Evolutionary conservation across 1,140 invertebrate genomes (phyloP).

Genomic region (Cotesia chilonis): DNA sequence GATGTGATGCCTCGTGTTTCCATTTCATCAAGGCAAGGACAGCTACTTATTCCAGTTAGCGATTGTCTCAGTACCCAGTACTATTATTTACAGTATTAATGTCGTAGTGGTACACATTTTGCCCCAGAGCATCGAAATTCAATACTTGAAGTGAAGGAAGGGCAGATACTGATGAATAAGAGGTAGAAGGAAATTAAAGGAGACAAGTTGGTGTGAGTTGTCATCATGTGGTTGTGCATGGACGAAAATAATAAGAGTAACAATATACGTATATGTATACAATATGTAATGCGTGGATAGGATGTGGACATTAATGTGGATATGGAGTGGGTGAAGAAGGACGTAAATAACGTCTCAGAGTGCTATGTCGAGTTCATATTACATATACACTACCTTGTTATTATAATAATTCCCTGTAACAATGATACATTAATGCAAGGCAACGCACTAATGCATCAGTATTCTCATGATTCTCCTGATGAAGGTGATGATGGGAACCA

Average conservation of each 20-base stretch:
- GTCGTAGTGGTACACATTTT: conserved; percentile 6
- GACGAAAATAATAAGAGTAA: too few species aligned
- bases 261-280: too few species aligned
- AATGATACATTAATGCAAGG: too few species aligned
- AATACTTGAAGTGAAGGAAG: conserved; percentile 42
- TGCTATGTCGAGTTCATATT: too few species aligned
- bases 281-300: too few species aligned
- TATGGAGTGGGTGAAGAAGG: not conserved
- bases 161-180: conserved; percentile 39
- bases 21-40: not conserved
- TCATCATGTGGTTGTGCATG: not conserved
- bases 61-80: conserved; percentile 32
- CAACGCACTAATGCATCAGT: too few species aligned
- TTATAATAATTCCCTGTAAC: too few species aligned
- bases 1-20: not conserved
- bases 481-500: too few species aligned
- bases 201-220: not conserved
- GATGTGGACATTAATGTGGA: not conserved
- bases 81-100: conserved; percentile 30
- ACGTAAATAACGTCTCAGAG: conserved; percentile 31
- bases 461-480: too few species aligned
- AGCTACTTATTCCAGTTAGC: conserved; percentile 27
- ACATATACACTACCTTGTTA: too few species aligned
- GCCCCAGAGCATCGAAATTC: conserved; percentile 38
- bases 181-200: conserved; percentile 29